phyloP scores from a whole-genome alignment of 2,113 vertebrate genomes.

The Tragelaphus strepsiceros region DNA sequence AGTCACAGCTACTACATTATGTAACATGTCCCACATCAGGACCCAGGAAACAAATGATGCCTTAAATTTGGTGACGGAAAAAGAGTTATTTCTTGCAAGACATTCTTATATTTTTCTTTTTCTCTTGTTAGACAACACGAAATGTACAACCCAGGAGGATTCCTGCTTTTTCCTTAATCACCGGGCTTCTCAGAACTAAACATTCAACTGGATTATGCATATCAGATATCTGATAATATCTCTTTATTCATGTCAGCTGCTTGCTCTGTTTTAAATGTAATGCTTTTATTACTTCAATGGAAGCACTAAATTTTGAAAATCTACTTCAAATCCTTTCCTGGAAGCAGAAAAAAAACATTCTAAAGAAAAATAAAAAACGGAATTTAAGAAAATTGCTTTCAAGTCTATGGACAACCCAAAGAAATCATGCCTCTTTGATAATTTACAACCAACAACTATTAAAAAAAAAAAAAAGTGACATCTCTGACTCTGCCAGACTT shows the following conservation, averaged over 20 bases:
- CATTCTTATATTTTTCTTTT: background rate
- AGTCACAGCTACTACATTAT: background rate
- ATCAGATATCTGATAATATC: background rate
- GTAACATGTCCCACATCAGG: background rate
- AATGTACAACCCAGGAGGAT: background rate
- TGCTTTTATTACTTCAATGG: background rate
- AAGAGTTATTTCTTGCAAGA: background rate
- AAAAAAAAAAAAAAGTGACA: background rate
- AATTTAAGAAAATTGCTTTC: background rate
- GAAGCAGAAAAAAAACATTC: background rate
- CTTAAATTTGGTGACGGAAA: background rate
- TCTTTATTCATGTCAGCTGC: background rate
- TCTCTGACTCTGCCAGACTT: background rate
- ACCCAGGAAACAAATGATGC: background rate
- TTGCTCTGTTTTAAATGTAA: background rate
- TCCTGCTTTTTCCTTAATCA: background rate
- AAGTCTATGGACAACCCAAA: background rate
- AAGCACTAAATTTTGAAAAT: conserved; percentile 6
- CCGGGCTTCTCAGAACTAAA: background rate
- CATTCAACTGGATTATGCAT: background rate
- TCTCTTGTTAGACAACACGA: background rate
- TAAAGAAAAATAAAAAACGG: background rate
- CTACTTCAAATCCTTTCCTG: background rate
- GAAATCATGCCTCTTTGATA: background rate
- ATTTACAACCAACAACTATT: background rate